Conservation (phyloP, 2,113 vertebrate genomes). For the Oryzias woworae region DNA sequence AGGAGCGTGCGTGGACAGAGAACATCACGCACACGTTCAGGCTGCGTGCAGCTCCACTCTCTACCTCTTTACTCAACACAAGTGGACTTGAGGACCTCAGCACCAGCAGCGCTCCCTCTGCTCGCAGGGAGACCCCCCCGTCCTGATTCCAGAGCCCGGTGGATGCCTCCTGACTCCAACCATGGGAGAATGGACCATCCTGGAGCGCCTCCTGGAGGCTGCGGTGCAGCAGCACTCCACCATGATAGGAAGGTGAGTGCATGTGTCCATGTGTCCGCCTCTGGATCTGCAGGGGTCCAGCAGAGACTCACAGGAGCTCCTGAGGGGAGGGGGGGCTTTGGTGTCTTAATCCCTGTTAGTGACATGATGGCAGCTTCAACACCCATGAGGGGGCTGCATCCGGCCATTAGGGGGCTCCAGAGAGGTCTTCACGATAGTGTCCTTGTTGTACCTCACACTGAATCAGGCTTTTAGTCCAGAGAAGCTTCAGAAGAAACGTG, state of each 20-base stretch:
- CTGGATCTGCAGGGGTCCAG: no score
- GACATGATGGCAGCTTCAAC: conserved; percentile 46
- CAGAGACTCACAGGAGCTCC: conserved; percentile 1
- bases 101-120: conserved; percentile 9
- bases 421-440: neutral
- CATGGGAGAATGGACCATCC: conserved; percentile 99
- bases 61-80: conserved; percentile 40
- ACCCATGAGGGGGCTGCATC: conserved; percentile 19
- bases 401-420: conserved; percentile 20
- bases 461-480: neutral
- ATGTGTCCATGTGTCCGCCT: no score
- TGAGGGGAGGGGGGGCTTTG: conserved; percentile 42
- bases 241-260: conserved; percentile 96
- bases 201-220: conserved; percentile 98
- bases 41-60: conserved; percentile 17
- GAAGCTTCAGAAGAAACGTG: conserved; percentile 4
- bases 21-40: neutral
- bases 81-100: conserved; percentile 45
- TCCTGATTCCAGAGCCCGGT: conserved; percentile 41
- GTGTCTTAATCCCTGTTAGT: conserved; percentile 62
- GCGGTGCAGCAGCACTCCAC: conserved; percentile 99
- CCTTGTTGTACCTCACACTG: neutral
- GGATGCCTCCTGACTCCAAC: conserved; percentile 72
- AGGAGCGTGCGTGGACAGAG: conserved; percentile 11
- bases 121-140: conserved; percentile 15